Base-by-base conservation (phyloP, 2,113 vertebrate species). In the Plotosus lineatus region DNA sequence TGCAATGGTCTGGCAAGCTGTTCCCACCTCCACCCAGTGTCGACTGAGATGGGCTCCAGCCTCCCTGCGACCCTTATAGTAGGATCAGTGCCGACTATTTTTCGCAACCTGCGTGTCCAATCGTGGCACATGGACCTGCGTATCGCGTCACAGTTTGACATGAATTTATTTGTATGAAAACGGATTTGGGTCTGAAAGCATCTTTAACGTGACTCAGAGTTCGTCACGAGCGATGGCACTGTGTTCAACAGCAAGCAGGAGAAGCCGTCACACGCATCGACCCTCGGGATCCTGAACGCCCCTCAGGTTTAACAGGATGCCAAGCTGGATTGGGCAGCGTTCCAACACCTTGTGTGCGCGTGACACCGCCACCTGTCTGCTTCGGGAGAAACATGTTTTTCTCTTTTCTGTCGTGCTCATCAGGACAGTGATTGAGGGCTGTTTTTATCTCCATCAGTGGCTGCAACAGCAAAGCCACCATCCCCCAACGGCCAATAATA, bases 321-420 rank as follows among this genome's bases (percentile, higher is more conserved):
- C 69, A 72, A 40, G 73, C 23, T 12, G 51, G 73, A 56, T 75
- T 42, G 73, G 73, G 73, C 50, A 75, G 55, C n/a, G 21, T 76
- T 40, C 44, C 74, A 72, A 50, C 69, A 72, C 69, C 69, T 50
- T 51, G 46, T 72, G 21, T 28, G 33, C 4, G 46, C 38, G 2
- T 56, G 74, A 58, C 55, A 61, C 55, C 19, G 44, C 55, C 75
- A 77, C 75, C 75, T 60, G 56, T 61, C 56, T 77, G 75, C 75
- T 77, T 6, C 26, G 6, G 17, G 46, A 72, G 17, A 23, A 14
- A 23, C 26, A 5, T 21, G 23, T 36, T 53, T 50, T 56, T 56
- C 31, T 23, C 48, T 17, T 11, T 53, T 12, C 63, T 44, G 1
- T 38, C 31, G 21, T 40, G 3, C 23, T 38, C 33, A 53, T 78